phyloP scores from a whole-genome alignment of 2,113 vertebrate species.

The Cairina moschata region DNA sequence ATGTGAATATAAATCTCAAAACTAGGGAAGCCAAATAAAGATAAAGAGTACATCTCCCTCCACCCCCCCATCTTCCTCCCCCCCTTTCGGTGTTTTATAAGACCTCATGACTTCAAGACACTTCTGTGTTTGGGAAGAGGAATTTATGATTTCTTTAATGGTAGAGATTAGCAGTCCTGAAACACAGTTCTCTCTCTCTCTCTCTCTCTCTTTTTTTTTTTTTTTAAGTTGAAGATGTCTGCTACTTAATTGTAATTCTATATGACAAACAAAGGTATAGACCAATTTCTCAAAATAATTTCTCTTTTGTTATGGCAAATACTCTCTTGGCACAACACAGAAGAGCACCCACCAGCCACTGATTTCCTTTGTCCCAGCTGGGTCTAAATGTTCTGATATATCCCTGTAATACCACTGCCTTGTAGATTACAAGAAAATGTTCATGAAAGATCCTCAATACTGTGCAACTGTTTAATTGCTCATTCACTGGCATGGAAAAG shows the following conservation, averaged over 20 bases:
- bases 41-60: too few species aligned
- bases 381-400: background rate
- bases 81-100: background rate
- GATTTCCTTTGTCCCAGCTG: background rate
- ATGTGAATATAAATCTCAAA: background rate
- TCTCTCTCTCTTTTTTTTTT: too few species aligned
- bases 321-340: background rate
- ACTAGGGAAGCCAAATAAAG: background rate
- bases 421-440: background rate
- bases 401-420: background rate
- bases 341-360: background rate
- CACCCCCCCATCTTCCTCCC: too few species aligned
- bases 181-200: background rate
- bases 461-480: slow-evolving; percentile 14
- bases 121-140: background rate
- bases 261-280: background rate
- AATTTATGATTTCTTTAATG: background rate
- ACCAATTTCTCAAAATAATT: background rate
- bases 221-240: background rate
- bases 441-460: background rate
- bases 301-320: background rate
- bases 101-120: background rate
- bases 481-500: slow-evolving; percentile 8
- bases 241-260: background rate
- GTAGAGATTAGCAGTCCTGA: background rate